Base-by-base conservation (phyloP, 2,888 invertebrate species). In the Metacarcinus magister region DNA sequence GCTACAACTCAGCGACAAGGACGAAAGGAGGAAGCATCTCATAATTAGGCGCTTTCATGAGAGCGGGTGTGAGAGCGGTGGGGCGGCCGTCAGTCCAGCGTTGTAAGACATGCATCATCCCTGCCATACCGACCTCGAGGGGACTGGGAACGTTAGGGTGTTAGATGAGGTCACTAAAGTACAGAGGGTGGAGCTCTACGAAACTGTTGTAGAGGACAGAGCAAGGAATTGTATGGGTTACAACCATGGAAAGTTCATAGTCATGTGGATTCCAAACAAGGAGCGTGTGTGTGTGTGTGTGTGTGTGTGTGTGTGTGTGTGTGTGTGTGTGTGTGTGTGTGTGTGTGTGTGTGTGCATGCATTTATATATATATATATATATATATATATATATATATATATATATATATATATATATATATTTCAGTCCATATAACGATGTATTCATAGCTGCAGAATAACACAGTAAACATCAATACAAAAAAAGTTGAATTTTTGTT, bases 21-120 rank as follows among this genome's bases (percentile, higher is more conserved):
- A 67, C 32, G 94, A 91, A 60, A 95, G 94, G 92, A 54, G 91
- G 92, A 95, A 92, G 91, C 91, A 43, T 91, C 95, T 92, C 44
- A 32, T 95, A 89, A 93, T 89, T 75, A 93, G 32, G 32, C 95
- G 93, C 89, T 95, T 54, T 95, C 93, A 44, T 54, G 54, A 32
- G 93, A 43, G 32, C 67, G 54, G 93, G 89, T 93, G 93, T 87
- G 93, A 92, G 93, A 75, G 87, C 67, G 91, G 95, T 44, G 93
- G 93, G 28, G 54, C 67, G 48, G 43, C 93, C 91, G 95, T 95
- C 95, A 95, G 39, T 44, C 32, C 95, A 43, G 75, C 32, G 44
- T 67, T 95, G 92, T 95, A 43, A 43, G 28, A 95, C 91, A 95
- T 95, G 92, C 95, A 95, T 95, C 95, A 95, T 89, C 91, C 95